A percentile compares a stretch with the other conserved stretches of the same genome.
These are phyloP conservation scores for Penaeus japonicus DNA, from an alignment of 1,140 invertebrate genomes.

Conservation along the genomic window DNA sequence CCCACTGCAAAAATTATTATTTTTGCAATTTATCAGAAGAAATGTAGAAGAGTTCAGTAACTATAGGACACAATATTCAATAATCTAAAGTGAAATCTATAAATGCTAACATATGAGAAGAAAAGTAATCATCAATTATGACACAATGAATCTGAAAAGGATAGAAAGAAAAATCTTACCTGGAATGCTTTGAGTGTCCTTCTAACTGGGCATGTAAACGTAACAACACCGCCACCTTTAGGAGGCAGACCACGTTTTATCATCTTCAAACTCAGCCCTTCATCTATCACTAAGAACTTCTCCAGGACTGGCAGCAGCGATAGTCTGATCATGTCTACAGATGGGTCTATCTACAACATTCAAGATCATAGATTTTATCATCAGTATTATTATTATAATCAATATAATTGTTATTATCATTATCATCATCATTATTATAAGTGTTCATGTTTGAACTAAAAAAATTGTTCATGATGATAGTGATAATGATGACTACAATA, in stretches of 20 bases:
- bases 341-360: constrained; percentile 64
- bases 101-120: too few species aligned
- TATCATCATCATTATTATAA: not conserved
- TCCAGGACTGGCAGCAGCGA: constrained; percentile 54
- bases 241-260: constrained; percentile 84
- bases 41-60: too few species aligned
- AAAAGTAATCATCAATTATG: too few species aligned
- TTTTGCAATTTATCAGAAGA: not conserved
- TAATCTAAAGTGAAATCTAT: too few species aligned
- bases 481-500: too few species aligned
- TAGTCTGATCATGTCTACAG: constrained; percentile 61
- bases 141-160: not conserved
- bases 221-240: constrained; percentile 88
- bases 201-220: constrained; percentile 85
- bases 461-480: not conserved
- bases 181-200: constrained; percentile 73
- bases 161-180: constrained; percentile 63
- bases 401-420: too few species aligned
- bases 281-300: constrained; percentile 71
- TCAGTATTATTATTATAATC: not conserved
- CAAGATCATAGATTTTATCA: not conserved
- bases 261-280: constrained; percentile 87
- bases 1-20: constrained; percentile 61
- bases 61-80: too few species aligned
- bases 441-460: not conserved